Conservation (phyloP, 1,140 invertebrate species). For the Macrobrachium nipponense region DNA sequence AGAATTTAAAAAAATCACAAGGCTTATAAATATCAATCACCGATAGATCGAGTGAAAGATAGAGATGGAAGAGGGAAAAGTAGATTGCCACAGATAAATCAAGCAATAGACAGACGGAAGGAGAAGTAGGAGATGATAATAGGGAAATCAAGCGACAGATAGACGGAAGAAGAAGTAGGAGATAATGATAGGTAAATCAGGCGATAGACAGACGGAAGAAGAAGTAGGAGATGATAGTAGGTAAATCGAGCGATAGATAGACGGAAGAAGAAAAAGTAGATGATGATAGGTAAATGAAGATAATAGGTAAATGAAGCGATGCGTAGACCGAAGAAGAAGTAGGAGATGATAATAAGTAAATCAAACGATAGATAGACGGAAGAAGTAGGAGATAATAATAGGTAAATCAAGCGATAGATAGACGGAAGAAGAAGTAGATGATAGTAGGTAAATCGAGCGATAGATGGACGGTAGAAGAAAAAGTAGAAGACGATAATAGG, state of each 20-base stretch:
- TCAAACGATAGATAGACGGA: background rate
- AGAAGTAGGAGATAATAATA: background rate
- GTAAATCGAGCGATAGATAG: no score
- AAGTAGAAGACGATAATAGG: background rate
- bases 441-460: no score
- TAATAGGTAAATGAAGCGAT: background rate
- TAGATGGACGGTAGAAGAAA: background rate
- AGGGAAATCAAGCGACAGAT: no score
- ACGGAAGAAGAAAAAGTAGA: background rate
- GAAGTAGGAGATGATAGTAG: conserved; percentile 4
- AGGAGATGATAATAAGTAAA: background rate
- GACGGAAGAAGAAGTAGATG: no score
- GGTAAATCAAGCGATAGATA: no score
- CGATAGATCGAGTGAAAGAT: background rate
- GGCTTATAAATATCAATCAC: background rate
- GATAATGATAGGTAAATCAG: no score
- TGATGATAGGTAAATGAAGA: background rate
- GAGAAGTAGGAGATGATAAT: background rate
- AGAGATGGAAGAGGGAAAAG: background rate
- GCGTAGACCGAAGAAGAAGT: background rate
- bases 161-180: background rate
- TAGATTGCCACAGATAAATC: no score
- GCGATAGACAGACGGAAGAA: no score
- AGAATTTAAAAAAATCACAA: background rate
- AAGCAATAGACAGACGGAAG: no score